phyloP scores from a whole-genome alignment of 2,888 invertebrate species.

The Strigamia maritima region DNA sequence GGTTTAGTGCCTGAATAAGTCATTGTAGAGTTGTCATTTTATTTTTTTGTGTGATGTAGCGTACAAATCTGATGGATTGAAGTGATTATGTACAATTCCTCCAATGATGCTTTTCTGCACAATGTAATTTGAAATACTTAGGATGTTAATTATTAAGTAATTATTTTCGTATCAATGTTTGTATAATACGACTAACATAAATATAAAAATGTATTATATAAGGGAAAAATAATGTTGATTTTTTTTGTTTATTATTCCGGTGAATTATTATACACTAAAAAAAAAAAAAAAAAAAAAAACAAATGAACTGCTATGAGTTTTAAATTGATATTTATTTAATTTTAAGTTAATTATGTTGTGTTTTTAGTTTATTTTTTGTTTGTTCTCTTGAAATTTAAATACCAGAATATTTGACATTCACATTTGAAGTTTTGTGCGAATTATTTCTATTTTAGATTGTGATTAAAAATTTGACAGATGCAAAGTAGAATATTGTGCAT shows the following conservation, averaged over 20 bases:
- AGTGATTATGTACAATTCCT: slow-evolving; percentile 31
- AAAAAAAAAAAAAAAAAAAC: not conserved
- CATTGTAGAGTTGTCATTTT: slow-evolving; percentile 32
- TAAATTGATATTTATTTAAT: not conserved
- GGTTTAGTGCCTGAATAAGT: slow-evolving; percentile 24
- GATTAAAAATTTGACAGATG: not conserved
- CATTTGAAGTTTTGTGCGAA: not conserved
- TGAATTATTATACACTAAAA: not conserved
- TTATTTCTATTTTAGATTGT: not conserved
- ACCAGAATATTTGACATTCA: slow-evolving; percentile 5
- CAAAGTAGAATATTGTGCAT: not conserved
- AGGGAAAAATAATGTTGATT: slow-evolving; percentile 9
- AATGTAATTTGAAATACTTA: slow-evolving; percentile 31
- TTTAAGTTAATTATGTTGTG: not conserved
- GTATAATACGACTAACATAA: slow-evolving; percentile 18
- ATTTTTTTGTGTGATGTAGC: slow-evolving; percentile 26
- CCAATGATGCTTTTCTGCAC: slow-evolving; percentile 31
- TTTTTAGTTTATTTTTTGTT: not conserved
- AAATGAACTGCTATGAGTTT: slow-evolving; percentile 20
- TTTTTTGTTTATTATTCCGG: slow-evolving; percentile 12
- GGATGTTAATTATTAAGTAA: slow-evolving; percentile 27
- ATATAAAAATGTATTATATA: slow-evolving; percentile 30
- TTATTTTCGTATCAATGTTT: slow-evolving; percentile 31
- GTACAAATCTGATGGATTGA: slow-evolving; percentile 28
- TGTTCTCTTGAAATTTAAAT: not conserved